A percentile compares a stretch with the other conserved stretches of the same genome.
Evolutionary conservation across 2,113 vertebrate species (phyloP).

Genomic region (Athene noctua): DNA sequence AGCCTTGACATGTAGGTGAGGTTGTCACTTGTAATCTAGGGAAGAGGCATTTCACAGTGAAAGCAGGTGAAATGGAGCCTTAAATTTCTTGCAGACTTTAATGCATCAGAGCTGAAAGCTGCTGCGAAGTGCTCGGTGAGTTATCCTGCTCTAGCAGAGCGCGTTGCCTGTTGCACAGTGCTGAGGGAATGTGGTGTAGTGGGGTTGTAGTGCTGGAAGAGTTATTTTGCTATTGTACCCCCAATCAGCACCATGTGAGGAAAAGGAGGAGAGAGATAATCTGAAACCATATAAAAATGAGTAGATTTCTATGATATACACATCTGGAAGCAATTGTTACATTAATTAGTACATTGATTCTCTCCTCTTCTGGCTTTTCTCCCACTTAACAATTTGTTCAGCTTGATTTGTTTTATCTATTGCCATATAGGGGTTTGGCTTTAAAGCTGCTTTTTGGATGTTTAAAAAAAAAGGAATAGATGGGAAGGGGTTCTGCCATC

Average conservation of each 20-base stretch:
- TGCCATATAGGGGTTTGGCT: neutral
- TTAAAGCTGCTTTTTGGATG: neutral
- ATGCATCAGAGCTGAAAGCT: neutral
- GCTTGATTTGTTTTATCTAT: neutral
- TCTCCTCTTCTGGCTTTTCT: neutral
- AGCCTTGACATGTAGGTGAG: neutral
- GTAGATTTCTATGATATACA: neutral
- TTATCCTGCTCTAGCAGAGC: neutral
- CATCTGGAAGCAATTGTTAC: neutral
- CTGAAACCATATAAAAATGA: neutral
- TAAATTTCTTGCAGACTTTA: slow-evolving; percentile 15
- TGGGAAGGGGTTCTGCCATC: neutral
- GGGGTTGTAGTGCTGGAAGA: neutral
- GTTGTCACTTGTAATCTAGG: neutral
- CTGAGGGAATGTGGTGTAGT: neutral
- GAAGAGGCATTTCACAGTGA: neutral
- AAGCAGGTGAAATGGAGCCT: slow-evolving; percentile 12
- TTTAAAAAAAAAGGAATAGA: slow-evolving; percentile 27
- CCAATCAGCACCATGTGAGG: neutral
- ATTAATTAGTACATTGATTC: slow-evolving; percentile 27
- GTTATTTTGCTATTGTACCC: neutral
- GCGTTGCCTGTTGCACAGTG: rapidly evolving
- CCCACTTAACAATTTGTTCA: neutral
- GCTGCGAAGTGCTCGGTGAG: rapidly evolving
- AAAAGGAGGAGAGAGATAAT: neutral